phyloP scores from a whole-genome alignment of 1,140 invertebrate species.

The Piezodorus guildinii region DNA sequence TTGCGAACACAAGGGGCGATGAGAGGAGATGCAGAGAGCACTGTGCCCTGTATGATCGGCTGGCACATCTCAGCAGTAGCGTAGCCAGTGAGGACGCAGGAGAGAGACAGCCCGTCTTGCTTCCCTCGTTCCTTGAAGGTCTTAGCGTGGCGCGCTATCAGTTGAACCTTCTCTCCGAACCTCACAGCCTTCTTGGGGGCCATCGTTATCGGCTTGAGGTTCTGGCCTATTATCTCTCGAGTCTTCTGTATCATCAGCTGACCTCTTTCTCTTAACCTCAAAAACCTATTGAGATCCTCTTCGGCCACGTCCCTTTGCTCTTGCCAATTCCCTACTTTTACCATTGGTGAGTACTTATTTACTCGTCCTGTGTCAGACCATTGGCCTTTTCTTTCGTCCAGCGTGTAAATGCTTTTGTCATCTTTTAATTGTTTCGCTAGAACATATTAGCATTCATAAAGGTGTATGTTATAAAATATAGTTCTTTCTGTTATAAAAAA shows the following conservation, averaged over 20 bases:
- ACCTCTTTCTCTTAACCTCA: neutral
- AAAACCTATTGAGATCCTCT: neutral
- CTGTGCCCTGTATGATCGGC: neutral
- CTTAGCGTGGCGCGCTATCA: neutral
- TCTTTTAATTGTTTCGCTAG: no score
- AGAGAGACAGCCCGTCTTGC: neutral
- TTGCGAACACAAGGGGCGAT: neutral
- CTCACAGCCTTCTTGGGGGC: neutral
- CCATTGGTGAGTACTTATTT: neutral
- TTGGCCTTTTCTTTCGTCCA: no score
- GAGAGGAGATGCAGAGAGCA: neutral
- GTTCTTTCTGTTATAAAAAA: no score
- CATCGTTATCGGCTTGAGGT: neutral
- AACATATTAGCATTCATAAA: no score
- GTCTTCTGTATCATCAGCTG: conserved; percentile 5
- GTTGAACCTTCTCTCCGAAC: conserved; percentile 1
- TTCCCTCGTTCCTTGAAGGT: neutral
- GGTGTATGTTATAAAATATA: no score
- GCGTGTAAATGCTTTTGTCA: no score
- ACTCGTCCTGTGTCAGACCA: no score
- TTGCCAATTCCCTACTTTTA: conserved; percentile 4
- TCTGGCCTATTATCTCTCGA: neutral
- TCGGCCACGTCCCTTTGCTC: neutral
- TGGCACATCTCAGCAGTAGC: neutral
- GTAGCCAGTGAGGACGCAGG: neutral